Evolutionary conservation across 2,113 vertebrate genomes (phyloP).

Genomic region (Takifugu bimaculatus): DNA sequence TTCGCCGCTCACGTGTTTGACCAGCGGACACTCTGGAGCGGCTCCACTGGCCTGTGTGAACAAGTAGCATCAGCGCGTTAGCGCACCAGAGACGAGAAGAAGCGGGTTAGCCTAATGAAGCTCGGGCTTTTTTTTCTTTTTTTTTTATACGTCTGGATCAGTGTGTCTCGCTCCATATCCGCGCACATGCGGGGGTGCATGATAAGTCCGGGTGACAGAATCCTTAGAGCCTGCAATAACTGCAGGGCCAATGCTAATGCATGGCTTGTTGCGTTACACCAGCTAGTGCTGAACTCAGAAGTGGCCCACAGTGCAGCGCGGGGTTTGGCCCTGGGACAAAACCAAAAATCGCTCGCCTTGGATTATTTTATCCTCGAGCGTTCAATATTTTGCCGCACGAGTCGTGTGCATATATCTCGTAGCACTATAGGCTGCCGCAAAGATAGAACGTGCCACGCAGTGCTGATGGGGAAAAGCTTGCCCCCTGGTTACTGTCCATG

Average conservation of each 20-base stretch:
- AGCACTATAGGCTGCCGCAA: conserved; percentile 27
- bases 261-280: conserved; percentile 76
- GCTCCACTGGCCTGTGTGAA: conserved; percentile 13
- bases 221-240: conserved; percentile 70
- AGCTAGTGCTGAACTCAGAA: conserved; percentile 72
- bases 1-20: conserved; percentile 19
- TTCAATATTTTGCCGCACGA: conserved; percentile 46
- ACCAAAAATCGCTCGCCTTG: conserved; percentile 63
- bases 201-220: conserved; percentile 75
- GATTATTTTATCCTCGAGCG: conserved; percentile 61
- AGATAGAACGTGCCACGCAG: conserved; percentile 41
- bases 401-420: conserved; percentile 52
- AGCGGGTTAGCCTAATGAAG: background rate
- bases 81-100: too few relatives aligned
- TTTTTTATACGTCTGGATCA: conserved; percentile 2
- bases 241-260: conserved; percentile 78
- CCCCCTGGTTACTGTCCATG: conserved; percentile 64
- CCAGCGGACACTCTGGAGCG: conserved; percentile 13
- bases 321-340: conserved; percentile 65
- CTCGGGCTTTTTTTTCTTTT: background rate
- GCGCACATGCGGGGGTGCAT: conserved; percentile 45
- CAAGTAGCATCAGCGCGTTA: conserved; percentile 2
- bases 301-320: conserved; percentile 61
- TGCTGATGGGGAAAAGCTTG: conserved; percentile 60
- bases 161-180: conserved; percentile 13